These are phyloP conservation scores for Bos indicus DNA, from an alignment of 2,113 vertebrate genomes.

Conservation along the genomic window DNA sequence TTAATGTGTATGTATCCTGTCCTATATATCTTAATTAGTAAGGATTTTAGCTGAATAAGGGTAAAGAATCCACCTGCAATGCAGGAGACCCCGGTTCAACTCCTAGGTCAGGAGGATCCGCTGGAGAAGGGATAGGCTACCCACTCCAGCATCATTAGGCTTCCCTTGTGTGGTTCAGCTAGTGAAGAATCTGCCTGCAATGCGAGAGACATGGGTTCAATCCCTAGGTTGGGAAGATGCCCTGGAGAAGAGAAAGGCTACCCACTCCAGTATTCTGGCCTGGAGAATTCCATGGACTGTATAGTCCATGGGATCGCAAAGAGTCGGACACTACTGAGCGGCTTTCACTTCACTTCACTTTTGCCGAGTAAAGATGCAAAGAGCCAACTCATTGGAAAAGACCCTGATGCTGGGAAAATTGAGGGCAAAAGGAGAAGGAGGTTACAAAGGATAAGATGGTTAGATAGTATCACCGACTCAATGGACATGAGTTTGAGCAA, in stretches of 20 bases:
- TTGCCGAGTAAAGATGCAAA: not conserved
- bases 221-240: not conserved
- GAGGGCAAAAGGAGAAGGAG: not conserved
- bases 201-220: not conserved
- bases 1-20: not conserved
- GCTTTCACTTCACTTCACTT: not conserved
- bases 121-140: not conserved
- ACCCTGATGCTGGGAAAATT: not conserved
- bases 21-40: not conserved
- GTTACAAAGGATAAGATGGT: not conserved
- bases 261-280: not conserved
- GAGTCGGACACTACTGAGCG: fast-evolving
- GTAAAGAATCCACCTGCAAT: not conserved
- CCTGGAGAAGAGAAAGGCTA: not conserved
- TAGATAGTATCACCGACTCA: not conserved
- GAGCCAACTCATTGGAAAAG: not conserved
- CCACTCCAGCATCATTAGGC: not conserved
- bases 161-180: not conserved
- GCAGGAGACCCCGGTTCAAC: not conserved
- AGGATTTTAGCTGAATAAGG: not conserved
- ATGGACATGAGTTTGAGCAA: not conserved
- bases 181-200: not conserved
- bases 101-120: not conserved
- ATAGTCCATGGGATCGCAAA: not conserved
- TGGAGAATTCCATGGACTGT: not conserved